A percentile compares a stretch with the other conserved stretches of the same genome.
Conservation (phyloP, 2,113 vertebrate genomes). For the Suricata suricatta region DNA sequence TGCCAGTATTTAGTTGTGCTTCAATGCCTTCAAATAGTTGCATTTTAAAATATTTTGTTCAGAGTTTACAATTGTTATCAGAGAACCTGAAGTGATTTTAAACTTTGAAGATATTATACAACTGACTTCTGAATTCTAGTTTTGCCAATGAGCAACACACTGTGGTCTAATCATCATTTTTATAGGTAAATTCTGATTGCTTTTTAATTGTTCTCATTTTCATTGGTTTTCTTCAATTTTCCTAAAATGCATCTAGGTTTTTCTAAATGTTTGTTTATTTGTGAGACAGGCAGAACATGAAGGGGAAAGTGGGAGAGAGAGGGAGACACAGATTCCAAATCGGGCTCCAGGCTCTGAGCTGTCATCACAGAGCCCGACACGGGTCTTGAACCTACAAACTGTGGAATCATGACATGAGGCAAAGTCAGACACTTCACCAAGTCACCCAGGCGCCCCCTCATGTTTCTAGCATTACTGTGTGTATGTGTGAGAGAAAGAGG, state of each 20-base stretch:
- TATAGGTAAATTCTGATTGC: slow-evolving; percentile 21
- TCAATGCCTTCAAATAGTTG: background rate
- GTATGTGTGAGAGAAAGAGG: background rate
- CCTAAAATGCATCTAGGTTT: background rate
- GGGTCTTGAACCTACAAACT: too few species aligned
- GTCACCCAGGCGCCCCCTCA: background rate
- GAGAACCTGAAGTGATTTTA: background rate
- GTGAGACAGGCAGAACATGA: too few species aligned
- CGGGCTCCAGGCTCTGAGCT: too few species aligned
- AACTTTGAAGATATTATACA: background rate
- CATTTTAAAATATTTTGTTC: slow-evolving; percentile 37
- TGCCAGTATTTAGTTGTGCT: background rate
- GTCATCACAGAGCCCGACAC: too few species aligned
- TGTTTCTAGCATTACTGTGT: background rate
- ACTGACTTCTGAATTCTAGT: slow-evolving; percentile 2
- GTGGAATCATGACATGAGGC: too few species aligned
- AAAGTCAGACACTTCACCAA: too few species aligned
- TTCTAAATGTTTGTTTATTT: too few species aligned
- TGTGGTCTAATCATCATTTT: slow-evolving; percentile 59
- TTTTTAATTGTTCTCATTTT: slow-evolving; percentile 62
- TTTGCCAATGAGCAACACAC: background rate
- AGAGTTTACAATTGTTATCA: slow-evolving; percentile 12
- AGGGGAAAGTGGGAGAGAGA: too few species aligned
- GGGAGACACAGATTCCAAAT: too few species aligned
- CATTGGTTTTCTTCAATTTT: background rate